Conservation (phyloP, 2,888 invertebrate species). For the Oconnorella tubifera region DNA sequence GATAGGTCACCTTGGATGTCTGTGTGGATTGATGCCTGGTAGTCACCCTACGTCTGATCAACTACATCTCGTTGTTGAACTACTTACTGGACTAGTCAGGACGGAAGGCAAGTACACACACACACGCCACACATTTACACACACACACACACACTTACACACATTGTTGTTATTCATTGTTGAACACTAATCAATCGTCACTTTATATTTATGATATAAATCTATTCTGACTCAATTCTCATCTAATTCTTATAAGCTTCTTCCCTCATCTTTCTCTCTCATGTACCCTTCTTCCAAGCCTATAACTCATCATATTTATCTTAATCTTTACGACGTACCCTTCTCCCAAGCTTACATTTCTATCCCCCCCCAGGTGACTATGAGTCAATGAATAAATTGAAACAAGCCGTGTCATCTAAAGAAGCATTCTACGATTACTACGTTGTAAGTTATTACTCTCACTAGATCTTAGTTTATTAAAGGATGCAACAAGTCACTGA, state of each 20-base stretch:
- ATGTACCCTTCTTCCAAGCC: no score
- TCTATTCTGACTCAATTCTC: no score
- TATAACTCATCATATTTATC: not conserved
- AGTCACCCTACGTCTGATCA: constrained; percentile 74
- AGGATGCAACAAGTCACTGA: no score
- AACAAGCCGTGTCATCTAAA: constrained; percentile 84
- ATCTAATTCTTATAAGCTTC: not conserved
- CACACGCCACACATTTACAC: no score
- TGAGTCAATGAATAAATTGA: constrained; percentile 74
- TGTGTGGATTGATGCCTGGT: constrained; percentile 86
- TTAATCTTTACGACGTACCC: not conserved
- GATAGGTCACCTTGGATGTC: constrained; percentile 77
- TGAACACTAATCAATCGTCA: no score
- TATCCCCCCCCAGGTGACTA: constrained; percentile 22
- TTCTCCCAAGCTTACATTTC: no score
- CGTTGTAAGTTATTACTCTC: constrained; percentile 59
- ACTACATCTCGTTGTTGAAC: constrained; percentile 80
- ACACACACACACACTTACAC: no score
- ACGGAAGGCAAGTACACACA: constrained; percentile 15
- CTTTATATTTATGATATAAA: no score
- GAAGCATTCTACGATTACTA: constrained; percentile 85
- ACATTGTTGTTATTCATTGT: no score
- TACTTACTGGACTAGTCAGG: constrained; percentile 76
- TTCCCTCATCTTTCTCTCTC: not conserved
- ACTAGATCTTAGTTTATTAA: no score